A percentile compares a stretch with the other conserved stretches of the same genome.
phyloP scores from a whole-genome alignment of 2,797 vertebrate genomes.

The Clarias laeviceps region DNA sequence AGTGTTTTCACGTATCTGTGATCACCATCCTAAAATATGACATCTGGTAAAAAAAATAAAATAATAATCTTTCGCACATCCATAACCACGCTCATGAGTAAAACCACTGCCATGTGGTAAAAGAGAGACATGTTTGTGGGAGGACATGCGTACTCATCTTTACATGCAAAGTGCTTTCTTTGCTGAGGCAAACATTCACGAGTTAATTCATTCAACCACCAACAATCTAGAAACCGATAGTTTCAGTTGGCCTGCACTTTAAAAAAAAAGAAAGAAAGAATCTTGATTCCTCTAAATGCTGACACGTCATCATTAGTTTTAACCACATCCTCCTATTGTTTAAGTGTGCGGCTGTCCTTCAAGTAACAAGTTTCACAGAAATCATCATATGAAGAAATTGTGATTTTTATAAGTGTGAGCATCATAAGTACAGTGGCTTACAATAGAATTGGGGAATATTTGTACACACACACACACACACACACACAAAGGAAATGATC shows the following conservation, averaged over 20 bases:
- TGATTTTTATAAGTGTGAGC: not conserved
- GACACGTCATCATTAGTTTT: not conserved
- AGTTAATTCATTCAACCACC: not conserved
- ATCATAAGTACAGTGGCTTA: not conserved
- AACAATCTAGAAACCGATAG: not conserved
- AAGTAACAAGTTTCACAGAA: not conserved
- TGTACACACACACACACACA: not conserved
- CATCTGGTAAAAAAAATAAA: not conserved
- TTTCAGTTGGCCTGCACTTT: not conserved
- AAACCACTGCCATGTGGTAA: not conserved
- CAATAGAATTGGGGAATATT: not conserved
- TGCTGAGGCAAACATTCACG: not conserved
- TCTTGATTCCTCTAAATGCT: not conserved
- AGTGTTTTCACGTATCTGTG: not conserved
- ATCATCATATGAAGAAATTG: not conserved
- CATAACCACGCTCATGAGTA: not conserved
- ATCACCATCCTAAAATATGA: not conserved
- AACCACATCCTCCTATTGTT: slow-evolving; percentile 2
- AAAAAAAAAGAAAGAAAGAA: not conserved
- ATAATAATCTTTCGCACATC: too few relatives aligned
- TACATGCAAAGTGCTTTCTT: not conserved
- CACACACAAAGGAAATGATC: too few relatives aligned
- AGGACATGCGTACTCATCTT: too few relatives aligned
- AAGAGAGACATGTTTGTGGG: not conserved
- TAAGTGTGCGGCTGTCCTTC: not conserved